A percentile compares a stretch with the other conserved stretches of the same genome.
Evolutionary conservation across 2,797 vertebrate genomes (phyloP).

Genomic region (Trematomus bernacchii): DNA sequence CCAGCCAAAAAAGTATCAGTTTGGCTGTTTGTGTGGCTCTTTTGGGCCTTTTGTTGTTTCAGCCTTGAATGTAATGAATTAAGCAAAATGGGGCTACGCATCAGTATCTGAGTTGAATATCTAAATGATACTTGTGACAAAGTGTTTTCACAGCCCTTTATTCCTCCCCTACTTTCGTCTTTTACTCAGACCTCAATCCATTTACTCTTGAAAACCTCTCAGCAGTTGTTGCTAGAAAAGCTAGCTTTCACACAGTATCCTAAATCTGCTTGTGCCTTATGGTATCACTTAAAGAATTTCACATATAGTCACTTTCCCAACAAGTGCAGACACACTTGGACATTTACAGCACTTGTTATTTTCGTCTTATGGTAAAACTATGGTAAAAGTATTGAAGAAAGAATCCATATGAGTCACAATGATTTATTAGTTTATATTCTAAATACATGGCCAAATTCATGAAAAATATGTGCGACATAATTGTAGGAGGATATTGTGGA

Average conservation of each 20-base stretch:
- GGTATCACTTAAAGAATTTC: constrained; percentile 15
- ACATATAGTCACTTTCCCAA: background rate
- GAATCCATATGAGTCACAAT: background rate
- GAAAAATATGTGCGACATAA: background rate
- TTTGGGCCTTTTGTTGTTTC: too few species aligned
- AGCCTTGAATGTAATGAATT: too few species aligned
- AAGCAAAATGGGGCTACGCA: too few species aligned
- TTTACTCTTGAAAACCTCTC: background rate
- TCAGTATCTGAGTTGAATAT: too few species aligned
- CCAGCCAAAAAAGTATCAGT: too few species aligned
- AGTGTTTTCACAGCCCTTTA: too few species aligned
- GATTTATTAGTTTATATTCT: background rate
- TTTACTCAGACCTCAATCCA: too few species aligned
- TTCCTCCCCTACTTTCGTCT: too few species aligned
- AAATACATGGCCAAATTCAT: background rate
- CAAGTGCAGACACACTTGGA: background rate
- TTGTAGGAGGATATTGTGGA: background rate
- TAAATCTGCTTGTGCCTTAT: background rate
- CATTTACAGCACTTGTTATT: background rate
- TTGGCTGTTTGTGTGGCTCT: too few species aligned
- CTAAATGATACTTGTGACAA: too few species aligned
- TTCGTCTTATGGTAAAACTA: background rate
- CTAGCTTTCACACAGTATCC: background rate
- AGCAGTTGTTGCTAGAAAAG: constrained; percentile 3
- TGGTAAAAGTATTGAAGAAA: background rate